phyloP scores from a whole-genome alignment of 1,140 invertebrate species.

The Hesperophylax magnus region DNA sequence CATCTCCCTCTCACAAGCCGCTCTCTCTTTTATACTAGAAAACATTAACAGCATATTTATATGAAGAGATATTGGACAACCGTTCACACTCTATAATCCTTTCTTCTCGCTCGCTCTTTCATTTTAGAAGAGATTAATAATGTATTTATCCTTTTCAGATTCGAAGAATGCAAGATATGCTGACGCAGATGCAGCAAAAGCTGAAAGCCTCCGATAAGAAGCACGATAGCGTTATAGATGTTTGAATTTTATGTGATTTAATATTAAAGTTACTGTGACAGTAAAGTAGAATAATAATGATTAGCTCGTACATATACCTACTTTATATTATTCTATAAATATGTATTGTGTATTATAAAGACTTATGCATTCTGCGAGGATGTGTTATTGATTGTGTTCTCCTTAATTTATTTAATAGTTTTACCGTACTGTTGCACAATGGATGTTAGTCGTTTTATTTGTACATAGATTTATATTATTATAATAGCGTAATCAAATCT shows the following conservation, averaged over 20 bases:
- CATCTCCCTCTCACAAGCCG: no score
- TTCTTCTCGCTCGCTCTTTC: no score
- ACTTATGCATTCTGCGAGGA: slow-evolving; percentile 40
- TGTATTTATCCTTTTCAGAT: slow-evolving; percentile 75
- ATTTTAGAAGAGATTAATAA: not conserved
- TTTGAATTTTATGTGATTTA: slow-evolving; percentile 70
- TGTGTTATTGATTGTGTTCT: slow-evolving; percentile 43
- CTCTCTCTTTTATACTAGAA: no score
- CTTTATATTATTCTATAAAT: slow-evolving; percentile 25
- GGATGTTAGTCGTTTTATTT: slow-evolving; percentile 56
- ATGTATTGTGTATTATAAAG: slow-evolving; percentile 36
- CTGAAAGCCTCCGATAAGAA: slow-evolving; percentile 86
- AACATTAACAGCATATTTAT: no score
- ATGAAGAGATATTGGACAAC: no score
- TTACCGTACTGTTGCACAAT: slow-evolving; percentile 56
- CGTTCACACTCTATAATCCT: no score
- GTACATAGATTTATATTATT: slow-evolving; percentile 47
- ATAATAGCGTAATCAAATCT: slow-evolving; percentile 37
- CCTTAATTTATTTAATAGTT: slow-evolving; percentile 51
- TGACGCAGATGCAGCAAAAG: slow-evolving; percentile 97
- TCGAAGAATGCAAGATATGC: slow-evolving; percentile 95
- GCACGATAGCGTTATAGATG: slow-evolving; percentile 87
- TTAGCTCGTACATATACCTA: slow-evolving; percentile 51
- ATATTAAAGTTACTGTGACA: slow-evolving; percentile 42
- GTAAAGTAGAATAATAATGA: slow-evolving; percentile 43